Evolutionary conservation across 2,113 vertebrate species (phyloP).

Genomic region (Meriones unguiculatus): DNA sequence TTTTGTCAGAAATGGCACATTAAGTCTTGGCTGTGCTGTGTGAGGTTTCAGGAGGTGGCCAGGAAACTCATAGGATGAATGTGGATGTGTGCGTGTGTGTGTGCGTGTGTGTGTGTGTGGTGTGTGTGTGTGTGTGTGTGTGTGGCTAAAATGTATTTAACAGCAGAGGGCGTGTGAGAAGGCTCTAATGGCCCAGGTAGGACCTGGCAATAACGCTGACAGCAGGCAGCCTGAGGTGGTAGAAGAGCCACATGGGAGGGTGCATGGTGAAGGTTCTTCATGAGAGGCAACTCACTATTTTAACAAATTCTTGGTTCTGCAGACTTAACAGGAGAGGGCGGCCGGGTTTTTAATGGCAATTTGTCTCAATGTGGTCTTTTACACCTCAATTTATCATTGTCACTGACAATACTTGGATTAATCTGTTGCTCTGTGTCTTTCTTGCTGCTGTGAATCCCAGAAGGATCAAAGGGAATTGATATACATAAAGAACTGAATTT

Average conservation of each 20-base stretch:
- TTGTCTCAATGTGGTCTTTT: conserved; percentile 77
- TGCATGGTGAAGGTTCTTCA: background rate
- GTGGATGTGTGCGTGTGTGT: rapidly evolving
- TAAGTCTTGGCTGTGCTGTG: background rate
- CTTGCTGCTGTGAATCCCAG: conserved; percentile 72
- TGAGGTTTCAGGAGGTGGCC: background rate
- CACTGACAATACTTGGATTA: conserved; percentile 77
- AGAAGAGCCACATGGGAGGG: background rate
- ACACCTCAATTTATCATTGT: conserved; percentile 84
- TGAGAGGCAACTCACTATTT: background rate
- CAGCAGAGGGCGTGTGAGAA: background rate
- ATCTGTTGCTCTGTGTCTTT: conserved; percentile 82
- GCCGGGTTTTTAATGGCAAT: conserved; percentile 74
- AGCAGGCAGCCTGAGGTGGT: background rate
- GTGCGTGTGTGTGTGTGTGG: background rate
- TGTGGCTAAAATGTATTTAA: background rate
- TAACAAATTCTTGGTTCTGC: conserved; percentile 17
- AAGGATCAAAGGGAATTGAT: conserved; percentile 78
- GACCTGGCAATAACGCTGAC: background rate
- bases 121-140: too few relatives aligned
- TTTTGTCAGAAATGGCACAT: background rate
- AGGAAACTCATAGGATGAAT: background rate
- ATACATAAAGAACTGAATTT: conserved; percentile 79
- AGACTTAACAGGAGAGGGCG: conserved; percentile 51
- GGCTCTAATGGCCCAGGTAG: too few relatives aligned